Conservation (phyloP, 2,113 vertebrate species). For the Plecturocebus donacophilus region DNA sequence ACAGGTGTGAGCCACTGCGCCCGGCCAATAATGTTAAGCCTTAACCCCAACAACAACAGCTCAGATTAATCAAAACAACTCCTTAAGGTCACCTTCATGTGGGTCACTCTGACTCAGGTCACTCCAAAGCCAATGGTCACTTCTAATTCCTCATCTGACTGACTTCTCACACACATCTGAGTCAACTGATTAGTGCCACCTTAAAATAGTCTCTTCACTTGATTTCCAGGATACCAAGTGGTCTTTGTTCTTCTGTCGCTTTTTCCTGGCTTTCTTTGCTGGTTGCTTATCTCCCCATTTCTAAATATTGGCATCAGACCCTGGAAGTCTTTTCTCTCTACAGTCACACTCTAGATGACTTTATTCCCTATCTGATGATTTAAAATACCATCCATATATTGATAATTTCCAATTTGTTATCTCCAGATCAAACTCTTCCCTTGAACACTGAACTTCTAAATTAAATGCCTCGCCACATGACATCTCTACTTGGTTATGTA, state of each 20-base stretch:
- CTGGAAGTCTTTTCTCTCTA: background rate
- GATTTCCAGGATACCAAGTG: background rate
- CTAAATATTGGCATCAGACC: background rate
- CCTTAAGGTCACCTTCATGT: background rate
- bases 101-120: background rate
- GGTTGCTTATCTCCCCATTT: background rate
- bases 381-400: background rate
- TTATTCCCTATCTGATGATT: background rate
- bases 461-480: background rate
- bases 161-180: background rate
- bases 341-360: background rate
- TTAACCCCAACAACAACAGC: too few relatives aligned
- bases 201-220: background rate
- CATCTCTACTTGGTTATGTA: background rate
- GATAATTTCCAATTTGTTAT: background rate
- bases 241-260: background rate
- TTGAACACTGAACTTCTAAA: background rate
- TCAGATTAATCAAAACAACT: background rate
- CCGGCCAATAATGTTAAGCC: too few relatives aligned
- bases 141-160: background rate
- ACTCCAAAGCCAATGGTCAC: background rate
- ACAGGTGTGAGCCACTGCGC: too few relatives aligned
- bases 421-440: background rate
- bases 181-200: background rate
- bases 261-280: background rate